Percentiles rank a stretch among this genome's conserved stretches.
Evolutionary conservation across 2,113 vertebrate genomes (phyloP).

Genomic region (Scopus umbretta): DNA sequence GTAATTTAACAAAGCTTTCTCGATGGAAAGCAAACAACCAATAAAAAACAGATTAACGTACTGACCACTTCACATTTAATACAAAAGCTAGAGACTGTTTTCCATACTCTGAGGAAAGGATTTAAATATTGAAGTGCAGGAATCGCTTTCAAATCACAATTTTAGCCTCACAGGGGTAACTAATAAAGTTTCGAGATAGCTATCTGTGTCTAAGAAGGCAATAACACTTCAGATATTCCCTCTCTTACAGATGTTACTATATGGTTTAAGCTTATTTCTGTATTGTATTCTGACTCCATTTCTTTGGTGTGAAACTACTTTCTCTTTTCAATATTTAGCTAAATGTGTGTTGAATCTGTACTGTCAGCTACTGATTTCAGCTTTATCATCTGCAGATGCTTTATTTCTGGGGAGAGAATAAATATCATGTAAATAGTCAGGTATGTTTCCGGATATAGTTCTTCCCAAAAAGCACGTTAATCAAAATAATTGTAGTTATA

Average conservation of each 20-base stretch:
- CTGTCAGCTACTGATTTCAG: not conserved
- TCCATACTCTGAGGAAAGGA: not conserved
- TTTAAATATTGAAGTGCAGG: not conserved
- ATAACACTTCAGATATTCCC: not conserved
- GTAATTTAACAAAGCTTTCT: not conserved
- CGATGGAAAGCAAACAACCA: not conserved
- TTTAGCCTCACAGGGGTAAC: not conserved
- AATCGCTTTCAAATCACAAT: not conserved
- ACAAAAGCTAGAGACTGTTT: not conserved
- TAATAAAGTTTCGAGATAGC: not conserved
- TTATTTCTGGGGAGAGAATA: not conserved
- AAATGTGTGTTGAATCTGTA: not conserved
- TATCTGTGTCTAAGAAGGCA: not conserved
- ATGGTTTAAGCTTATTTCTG: not conserved
- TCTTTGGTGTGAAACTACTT: not conserved
- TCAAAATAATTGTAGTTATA: not conserved
- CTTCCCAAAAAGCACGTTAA: not conserved
- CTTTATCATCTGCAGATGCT: not conserved
- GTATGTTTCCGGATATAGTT: not conserved
- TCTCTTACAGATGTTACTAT: not conserved
- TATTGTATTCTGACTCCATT: not conserved
- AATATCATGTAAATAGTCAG: not conserved
- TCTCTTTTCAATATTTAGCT: not conserved
- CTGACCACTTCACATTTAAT: not conserved
- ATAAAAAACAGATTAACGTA: not conserved